These are phyloP conservation scores for Parotocinclus haroldoi DNA, from an alignment of 2,797 vertebrate genomes.

Conservation along the genomic window DNA sequence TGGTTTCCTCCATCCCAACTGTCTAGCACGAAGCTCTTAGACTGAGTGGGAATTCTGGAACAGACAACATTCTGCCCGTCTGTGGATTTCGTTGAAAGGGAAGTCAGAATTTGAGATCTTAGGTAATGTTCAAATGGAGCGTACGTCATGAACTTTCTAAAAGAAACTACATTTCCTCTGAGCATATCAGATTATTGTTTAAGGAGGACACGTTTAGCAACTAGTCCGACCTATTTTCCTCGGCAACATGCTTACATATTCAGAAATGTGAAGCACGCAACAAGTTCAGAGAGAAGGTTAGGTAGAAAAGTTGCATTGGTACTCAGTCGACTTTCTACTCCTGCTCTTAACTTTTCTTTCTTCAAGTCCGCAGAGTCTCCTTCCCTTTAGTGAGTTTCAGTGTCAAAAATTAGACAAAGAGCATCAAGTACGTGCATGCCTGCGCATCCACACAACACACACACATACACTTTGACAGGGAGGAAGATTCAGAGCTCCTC, in stretches of 20 bases:
- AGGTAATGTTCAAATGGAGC: slow-evolving; percentile 38
- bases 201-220: slow-evolving; percentile 63
- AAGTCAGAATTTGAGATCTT: slow-evolving; percentile 47
- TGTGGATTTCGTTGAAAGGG: slow-evolving; percentile 30
- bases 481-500: slow-evolving; percentile 66
- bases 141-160: slow-evolving; percentile 36
- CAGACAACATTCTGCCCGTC: slow-evolving; percentile 19
- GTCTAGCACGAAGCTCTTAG: slow-evolving; percentile 31
- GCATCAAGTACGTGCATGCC: slow-evolving; percentile 51
- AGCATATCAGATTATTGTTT: slow-evolving; percentile 58
- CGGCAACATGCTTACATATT: slow-evolving; percentile 50
- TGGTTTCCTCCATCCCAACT: slow-evolving; percentile 25
- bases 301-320: slow-evolving; percentile 53
- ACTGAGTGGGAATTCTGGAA: slow-evolving; percentile 37
- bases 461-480: slow-evolving; percentile 55
- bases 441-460: slow-evolving; percentile 50
- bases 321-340: slow-evolving; percentile 48
- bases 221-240: slow-evolving; percentile 69
- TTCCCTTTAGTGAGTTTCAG: slow-evolving; percentile 59
- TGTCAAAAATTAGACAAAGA: slow-evolving; percentile 65
- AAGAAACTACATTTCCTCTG: slow-evolving; percentile 34
- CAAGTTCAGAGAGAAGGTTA: slow-evolving; percentile 56
- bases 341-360: slow-evolving; percentile 31
- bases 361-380: slow-evolving; percentile 28
- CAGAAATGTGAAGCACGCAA: slow-evolving; percentile 57